Percentiles rank a stretch among this genome's conserved stretches.
Evolutionary conservation across 2,797 vertebrate genomes (phyloP).

Genomic region (Botia kubotai): DNA sequence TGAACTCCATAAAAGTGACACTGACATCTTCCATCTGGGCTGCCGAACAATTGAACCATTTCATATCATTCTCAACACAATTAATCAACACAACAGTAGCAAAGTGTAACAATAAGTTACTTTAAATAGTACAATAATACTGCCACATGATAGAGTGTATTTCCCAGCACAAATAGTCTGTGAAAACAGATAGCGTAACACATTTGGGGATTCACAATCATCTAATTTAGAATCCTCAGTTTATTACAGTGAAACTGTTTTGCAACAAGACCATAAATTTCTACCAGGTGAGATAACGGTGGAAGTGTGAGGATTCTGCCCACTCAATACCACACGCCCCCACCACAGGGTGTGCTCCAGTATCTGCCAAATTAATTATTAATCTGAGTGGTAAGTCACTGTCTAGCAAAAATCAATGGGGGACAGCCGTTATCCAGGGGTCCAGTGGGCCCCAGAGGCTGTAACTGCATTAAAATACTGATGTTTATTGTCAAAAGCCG

Average conservation of each 20-base stretch:
- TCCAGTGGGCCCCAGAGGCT: slow-evolving; percentile 25
- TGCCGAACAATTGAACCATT: too few relatives aligned
- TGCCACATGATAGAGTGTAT: too few relatives aligned
- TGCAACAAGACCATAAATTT: background rate
- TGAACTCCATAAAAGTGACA: too few relatives aligned
- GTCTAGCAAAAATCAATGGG: slow-evolving; percentile 41
- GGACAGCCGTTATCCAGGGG: slow-evolving; percentile 26
- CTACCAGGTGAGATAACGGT: slow-evolving; percentile 6
- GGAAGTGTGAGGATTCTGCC: slow-evolving; percentile 11
- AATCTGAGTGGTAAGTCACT: slow-evolving; percentile 39
- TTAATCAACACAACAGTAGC: too few relatives aligned
- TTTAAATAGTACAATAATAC: too few relatives aligned
- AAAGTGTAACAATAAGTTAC: too few relatives aligned
- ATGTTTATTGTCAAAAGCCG: slow-evolving; percentile 27
- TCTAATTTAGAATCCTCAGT: background rate
- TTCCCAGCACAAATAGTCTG: too few relatives aligned
- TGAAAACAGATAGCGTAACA: too few relatives aligned
- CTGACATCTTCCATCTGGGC: too few relatives aligned
- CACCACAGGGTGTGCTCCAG: slow-evolving; percentile 26
- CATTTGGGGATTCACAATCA: too few relatives aligned
- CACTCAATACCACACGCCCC: background rate
- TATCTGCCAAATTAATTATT: slow-evolving; percentile 53
- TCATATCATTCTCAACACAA: too few relatives aligned
- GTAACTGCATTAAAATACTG: slow-evolving; percentile 21
- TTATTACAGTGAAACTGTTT: slow-evolving; percentile 4